phyloP scores from a whole-genome alignment of 2,113 vertebrate genomes.

The Hypocryptadius cinnamomeus region DNA sequence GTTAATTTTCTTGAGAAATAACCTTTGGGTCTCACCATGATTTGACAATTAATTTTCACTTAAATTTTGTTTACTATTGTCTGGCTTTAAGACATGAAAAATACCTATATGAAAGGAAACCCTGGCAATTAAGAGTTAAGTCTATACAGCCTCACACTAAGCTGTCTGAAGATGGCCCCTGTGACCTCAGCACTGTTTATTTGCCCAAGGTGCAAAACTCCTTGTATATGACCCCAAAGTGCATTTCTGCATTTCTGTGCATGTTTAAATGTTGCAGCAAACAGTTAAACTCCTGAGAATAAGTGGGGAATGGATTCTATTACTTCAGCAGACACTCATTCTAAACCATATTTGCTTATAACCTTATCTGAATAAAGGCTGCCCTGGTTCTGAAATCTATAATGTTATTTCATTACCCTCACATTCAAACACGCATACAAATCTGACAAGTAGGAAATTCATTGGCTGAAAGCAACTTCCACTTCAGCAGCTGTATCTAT shows the following conservation, averaged over 20 bases:
- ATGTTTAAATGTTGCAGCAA: not conserved
- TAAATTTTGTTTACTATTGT: not conserved
- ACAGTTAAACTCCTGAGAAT: not conserved
- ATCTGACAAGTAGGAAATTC: constrained; percentile 34
- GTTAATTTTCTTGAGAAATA: not conserved
- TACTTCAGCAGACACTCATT: constrained; percentile 6
- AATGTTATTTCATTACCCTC: constrained; percentile 48
- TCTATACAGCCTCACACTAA: not conserved
- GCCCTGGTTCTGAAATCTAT: constrained; percentile 32
- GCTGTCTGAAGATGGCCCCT: too few species aligned
- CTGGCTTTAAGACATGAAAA: not conserved
- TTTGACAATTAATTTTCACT: not conserved
- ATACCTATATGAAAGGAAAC: not conserved
- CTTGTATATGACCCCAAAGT: not conserved
- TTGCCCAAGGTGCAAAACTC: not conserved
- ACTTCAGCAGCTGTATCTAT: constrained; percentile 38
- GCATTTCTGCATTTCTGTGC: not conserved
- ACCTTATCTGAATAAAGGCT: constrained; percentile 34
- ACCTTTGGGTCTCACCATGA: not conserved
- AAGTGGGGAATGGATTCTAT: not conserved
- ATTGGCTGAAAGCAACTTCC: constrained; percentile 47
- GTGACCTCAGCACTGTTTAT: not conserved
- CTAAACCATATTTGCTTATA: constrained; percentile 20
- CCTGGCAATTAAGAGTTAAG: not conserved
- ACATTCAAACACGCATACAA: constrained; percentile 9